Percentiles rank a stretch among this genome's conserved stretches.
These are phyloP conservation scores for Hirtodrosophila trivittata DNA, from an alignment of 2,888 invertebrate genomes.

Conservation along the genomic window DNA sequence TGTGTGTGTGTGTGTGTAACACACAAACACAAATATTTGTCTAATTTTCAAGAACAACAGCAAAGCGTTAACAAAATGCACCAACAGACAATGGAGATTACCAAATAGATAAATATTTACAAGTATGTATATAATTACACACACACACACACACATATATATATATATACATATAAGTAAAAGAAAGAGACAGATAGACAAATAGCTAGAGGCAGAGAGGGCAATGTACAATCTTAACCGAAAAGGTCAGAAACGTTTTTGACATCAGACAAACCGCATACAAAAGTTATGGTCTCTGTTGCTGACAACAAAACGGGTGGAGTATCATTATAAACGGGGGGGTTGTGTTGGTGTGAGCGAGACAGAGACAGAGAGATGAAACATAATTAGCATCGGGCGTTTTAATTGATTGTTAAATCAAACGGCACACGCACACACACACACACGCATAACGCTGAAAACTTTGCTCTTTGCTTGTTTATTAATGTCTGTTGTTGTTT, in stretches of 20 bases:
- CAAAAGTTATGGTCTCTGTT: slow-evolving; percentile 43
- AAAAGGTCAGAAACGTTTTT: slow-evolving; percentile 29
- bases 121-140: slow-evolving; percentile 3
- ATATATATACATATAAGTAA: neutral
- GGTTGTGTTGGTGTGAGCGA: too few species aligned
- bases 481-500: slow-evolving; percentile 42
- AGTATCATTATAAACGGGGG: neutral
- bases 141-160: slow-evolving; percentile 3
- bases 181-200: slow-evolving; percentile 3
- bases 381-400: slow-evolving; percentile 73
- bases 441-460: slow-evolving; percentile 30
- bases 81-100: slow-evolving; percentile 52
- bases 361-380: too few species aligned
- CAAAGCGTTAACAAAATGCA: slow-evolving; percentile 1
- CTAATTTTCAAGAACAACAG: slow-evolving; percentile 59
- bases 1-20: neutral
- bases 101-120: slow-evolving; percentile 23
- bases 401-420: slow-evolving; percentile 78
- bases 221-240: slow-evolving; percentile 21
- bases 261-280: slow-evolving; percentile 37
- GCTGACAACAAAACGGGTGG: slow-evolving; percentile 9
- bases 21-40: slow-evolving; percentile 68
- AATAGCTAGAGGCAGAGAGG: neutral
- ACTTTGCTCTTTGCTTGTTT: slow-evolving; percentile 72
- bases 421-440: slow-evolving; percentile 23